phyloP scores from a whole-genome alignment of 2,888 invertebrate species.

The Furcula furcula region DNA sequence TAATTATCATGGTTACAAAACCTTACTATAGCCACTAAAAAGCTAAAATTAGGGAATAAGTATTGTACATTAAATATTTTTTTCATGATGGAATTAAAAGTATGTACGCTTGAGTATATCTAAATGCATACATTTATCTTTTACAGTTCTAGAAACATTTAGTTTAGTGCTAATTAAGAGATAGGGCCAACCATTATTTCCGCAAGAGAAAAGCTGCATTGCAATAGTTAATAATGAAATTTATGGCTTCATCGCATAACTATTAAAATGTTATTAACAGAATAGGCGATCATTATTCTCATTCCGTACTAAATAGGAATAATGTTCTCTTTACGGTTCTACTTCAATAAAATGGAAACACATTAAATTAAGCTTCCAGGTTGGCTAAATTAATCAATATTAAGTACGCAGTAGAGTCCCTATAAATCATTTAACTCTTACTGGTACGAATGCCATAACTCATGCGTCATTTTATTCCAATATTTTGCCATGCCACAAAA shows the following conservation, averaged over 20 bases:
- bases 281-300: slow-evolving; percentile 8
- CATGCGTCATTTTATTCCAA: slow-evolving; percentile 58
- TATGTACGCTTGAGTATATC: too few species aligned
- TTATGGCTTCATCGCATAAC: not conserved
- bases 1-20: too few species aligned
- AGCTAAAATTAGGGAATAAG: too few species aligned
- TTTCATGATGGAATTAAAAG: too few species aligned
- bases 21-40: too few species aligned
- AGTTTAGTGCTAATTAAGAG: too few species aligned
- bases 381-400: slow-evolving; percentile 23
- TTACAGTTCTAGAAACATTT: too few species aligned
- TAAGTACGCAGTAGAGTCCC: slow-evolving; percentile 32
- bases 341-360: slow-evolving; percentile 13
- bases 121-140: too few species aligned
- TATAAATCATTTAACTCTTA: slow-evolving; percentile 57
- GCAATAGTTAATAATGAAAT: too few species aligned
- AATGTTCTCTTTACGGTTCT: slow-evolving; percentile 16
- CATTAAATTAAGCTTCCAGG: slow-evolving; percentile 8
- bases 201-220: too few species aligned
- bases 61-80: too few species aligned
- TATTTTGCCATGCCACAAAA: slow-evolving; percentile 53
- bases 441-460: slow-evolving; percentile 42
- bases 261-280: slow-evolving; percentile 8
- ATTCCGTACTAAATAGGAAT: slow-evolving; percentile 9
- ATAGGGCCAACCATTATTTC: too few species aligned